Percentiles rank a stretch among this genome's conserved stretches.
Evolutionary conservation across 2,113 vertebrate genomes (phyloP).

Genomic region (Pachyramphus minor): DNA sequence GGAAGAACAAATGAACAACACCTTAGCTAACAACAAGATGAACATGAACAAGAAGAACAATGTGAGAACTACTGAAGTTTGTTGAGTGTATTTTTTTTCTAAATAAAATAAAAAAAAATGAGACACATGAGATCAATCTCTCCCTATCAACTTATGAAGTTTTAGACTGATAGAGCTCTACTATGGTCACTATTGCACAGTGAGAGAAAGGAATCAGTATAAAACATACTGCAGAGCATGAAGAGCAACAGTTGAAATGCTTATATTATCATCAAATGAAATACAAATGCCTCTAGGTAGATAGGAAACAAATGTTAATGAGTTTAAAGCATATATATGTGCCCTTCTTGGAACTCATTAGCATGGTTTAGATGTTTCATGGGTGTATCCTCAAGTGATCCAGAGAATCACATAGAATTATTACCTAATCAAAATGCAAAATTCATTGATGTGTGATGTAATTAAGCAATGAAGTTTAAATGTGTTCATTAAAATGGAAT

Average conservation of each 20-base stretch:
- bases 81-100: neutral
- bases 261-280: neutral
- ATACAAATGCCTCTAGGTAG: neutral
- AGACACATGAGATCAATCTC: neutral
- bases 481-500: conserved; percentile 57
- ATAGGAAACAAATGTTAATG: neutral
- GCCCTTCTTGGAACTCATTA: conserved; percentile 21
- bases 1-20: neutral
- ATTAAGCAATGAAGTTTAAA: conserved; percentile 60
- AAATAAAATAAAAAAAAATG: neutral
- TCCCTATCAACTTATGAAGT: neutral
- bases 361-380: conserved; percentile 22
- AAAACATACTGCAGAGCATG: neutral
- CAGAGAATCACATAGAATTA: conserved; percentile 53
- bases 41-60: neutral
- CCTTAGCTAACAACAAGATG: neutral
- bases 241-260: neutral
- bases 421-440: conserved; percentile 64
- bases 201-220: neutral
- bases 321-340: neutral
- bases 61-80: neutral
- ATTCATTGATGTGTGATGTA: conserved; percentile 60
- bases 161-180: neutral
- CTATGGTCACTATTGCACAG: neutral
- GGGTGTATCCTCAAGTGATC: conserved; percentile 56